Conservation (phyloP, 2,888 invertebrate genomes). For the Dynastes hyllus region DNA sequence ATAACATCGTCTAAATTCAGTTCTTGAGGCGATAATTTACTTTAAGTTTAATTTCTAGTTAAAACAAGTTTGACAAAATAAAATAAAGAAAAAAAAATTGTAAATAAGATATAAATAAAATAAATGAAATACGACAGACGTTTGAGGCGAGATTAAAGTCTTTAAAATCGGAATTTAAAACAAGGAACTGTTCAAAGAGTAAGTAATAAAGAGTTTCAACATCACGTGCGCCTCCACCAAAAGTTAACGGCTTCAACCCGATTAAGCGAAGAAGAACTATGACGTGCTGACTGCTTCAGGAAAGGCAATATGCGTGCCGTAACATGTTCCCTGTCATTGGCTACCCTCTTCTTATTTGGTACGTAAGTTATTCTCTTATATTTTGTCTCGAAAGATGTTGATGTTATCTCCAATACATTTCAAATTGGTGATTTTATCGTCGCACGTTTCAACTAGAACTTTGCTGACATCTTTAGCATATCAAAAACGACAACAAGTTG, state of each 20-base stretch:
- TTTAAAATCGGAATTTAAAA: neutral
- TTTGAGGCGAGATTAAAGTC: no score
- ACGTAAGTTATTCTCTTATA: conserved; percentile 55
- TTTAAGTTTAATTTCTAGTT: no score
- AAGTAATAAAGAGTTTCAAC: conserved; percentile 1
- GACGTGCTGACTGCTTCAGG: conserved; percentile 56
- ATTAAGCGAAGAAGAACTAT: conserved; percentile 1
- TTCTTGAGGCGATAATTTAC: no score
- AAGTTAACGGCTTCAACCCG: conserved; percentile 29
- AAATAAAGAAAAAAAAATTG: no score
- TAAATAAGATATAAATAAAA: no score
- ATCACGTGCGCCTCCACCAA: neutral
- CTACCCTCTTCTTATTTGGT: conserved; percentile 64
- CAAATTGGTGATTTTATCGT: no score
- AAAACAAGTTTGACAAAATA: no score
- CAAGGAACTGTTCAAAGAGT: neutral
- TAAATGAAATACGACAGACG: no score
- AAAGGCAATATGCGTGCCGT: conserved; percentile 62
- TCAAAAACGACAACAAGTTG: no score
- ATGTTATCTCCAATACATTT: no score
- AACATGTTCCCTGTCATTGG: conserved; percentile 63
- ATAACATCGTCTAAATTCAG: neutral
- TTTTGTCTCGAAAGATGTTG: neutral
- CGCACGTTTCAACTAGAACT: no score
- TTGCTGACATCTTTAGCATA: no score